These are phyloP conservation scores for Egretta garzetta DNA, from an alignment of 2,113 vertebrate genomes.

Conservation along the genomic window DNA sequence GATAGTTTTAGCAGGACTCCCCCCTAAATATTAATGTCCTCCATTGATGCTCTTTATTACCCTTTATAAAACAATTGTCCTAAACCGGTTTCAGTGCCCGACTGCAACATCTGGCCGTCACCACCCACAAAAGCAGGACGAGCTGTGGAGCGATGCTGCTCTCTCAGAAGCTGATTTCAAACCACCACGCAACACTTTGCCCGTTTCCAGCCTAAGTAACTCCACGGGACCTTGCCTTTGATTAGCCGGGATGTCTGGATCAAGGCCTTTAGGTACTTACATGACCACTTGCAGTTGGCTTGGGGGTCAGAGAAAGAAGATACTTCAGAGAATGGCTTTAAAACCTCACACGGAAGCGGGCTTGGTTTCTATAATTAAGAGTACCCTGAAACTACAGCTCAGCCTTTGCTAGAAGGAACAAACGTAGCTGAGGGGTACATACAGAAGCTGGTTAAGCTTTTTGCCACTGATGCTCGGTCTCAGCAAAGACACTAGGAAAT, in stretches of 20 bases:
- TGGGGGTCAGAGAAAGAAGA: not conserved
- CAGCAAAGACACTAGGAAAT: not conserved
- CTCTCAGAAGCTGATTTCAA: not conserved
- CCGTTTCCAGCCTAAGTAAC: not conserved
- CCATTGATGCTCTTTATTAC: not conserved
- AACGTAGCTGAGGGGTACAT: not conserved
- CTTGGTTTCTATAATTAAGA: not conserved
- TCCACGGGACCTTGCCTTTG: not conserved
- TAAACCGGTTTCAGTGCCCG: not conserved
- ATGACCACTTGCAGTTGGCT: not conserved
- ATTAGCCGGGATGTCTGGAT: not conserved
- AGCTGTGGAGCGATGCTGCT: not conserved
- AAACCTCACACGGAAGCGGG: not conserved
- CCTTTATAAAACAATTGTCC: not conserved
- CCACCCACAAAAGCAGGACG: not conserved
- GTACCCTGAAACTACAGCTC: not conserved
- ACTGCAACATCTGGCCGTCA: not conserved
- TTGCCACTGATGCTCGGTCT: not conserved
- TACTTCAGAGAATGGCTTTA: not conserved
- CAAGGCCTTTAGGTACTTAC: not conserved
- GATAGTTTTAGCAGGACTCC: not conserved
- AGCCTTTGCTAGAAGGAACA: not conserved
- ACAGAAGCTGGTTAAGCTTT: not conserved
- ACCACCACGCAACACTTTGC: not conserved
- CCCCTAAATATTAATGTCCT: conserved; percentile 19